A percentile compares a stretch with the other conserved stretches of the same genome.
Evolutionary conservation across 2,888 invertebrate genomes (phyloP).

Genomic region (Habrosyne pyritoides): DNA sequence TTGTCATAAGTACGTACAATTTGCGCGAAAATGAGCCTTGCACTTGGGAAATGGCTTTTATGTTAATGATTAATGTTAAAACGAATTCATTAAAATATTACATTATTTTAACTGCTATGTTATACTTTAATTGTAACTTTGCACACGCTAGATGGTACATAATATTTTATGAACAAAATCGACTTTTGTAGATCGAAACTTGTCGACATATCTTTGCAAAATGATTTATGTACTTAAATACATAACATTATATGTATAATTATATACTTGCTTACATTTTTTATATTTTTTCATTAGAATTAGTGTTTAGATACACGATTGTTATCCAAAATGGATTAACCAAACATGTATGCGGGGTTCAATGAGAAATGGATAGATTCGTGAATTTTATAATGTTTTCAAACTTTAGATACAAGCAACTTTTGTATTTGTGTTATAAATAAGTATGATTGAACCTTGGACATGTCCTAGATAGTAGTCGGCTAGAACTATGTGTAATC

Average conservation of each 20-base stretch:
- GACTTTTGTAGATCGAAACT: conserved; percentile 1
- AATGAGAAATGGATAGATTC: neutral
- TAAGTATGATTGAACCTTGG: neutral
- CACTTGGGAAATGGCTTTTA: neutral
- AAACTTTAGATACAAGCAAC: neutral
- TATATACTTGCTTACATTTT: conserved; percentile 26
- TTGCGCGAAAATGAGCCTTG: neutral
- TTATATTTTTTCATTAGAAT: neutral
- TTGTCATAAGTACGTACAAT: neutral
- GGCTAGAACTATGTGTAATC: neutral
- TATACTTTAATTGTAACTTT: neutral
- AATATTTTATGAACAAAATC: neutral
- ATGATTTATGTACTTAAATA: conserved; percentile 21
- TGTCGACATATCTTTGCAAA: neutral
- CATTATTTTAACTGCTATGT: neutral
- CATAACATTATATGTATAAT: conserved; percentile 33
- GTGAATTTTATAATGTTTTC: neutral
- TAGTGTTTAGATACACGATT: conserved; percentile 3
- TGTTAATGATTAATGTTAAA: neutral
- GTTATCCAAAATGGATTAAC: neutral
- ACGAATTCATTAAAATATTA: neutral
- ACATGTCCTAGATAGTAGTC: conserved; percentile 4
- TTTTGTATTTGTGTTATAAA: neutral
- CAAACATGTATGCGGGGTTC: neutral
- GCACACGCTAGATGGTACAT: conserved; percentile 1